phyloP scores from a whole-genome alignment of 2,888 invertebrate species.

The Papilio elwesi region DNA sequence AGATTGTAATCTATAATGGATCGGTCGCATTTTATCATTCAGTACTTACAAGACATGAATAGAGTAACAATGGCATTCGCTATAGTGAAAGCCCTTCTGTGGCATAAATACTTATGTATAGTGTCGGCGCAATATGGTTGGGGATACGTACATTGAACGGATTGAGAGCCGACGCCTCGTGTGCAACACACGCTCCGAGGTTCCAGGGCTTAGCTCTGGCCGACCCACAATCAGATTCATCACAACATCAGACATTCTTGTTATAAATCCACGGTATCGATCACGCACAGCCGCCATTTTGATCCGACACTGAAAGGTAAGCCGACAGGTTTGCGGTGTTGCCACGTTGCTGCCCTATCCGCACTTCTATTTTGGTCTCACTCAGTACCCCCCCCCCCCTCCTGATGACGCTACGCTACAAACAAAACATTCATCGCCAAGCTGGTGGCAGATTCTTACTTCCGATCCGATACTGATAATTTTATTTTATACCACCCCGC shows the following conservation, averaged over 20 bases:
- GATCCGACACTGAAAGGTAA: constrained; percentile 81
- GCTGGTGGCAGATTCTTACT: constrained; percentile 53
- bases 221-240: constrained; percentile 79
- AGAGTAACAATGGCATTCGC: neutral
- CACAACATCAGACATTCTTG: constrained; percentile 79
- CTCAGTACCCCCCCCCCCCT: constrained; percentile 52
- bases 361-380: constrained; percentile 80
- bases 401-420: constrained; percentile 63
- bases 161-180: constrained; percentile 72
- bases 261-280: constrained; percentile 81
- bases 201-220: constrained; percentile 75
- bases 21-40: too few species aligned
- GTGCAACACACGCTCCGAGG: constrained; percentile 69
- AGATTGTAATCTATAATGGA: too few species aligned
- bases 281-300: constrained; percentile 84
- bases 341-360: constrained; percentile 79
- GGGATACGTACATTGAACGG: constrained; percentile 80
- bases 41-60: neutral
- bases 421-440: constrained; percentile 69
- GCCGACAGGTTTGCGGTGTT: constrained; percentile 75
- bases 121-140: constrained; percentile 82
- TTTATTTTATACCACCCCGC: constrained; percentile 60
- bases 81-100: constrained; percentile 50
- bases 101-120: constrained; percentile 59
- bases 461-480: constrained; percentile 56